Evolutionary conservation across 2,888 invertebrate genomes (phyloP).

Genomic region (Clanis bilineata): DNA sequence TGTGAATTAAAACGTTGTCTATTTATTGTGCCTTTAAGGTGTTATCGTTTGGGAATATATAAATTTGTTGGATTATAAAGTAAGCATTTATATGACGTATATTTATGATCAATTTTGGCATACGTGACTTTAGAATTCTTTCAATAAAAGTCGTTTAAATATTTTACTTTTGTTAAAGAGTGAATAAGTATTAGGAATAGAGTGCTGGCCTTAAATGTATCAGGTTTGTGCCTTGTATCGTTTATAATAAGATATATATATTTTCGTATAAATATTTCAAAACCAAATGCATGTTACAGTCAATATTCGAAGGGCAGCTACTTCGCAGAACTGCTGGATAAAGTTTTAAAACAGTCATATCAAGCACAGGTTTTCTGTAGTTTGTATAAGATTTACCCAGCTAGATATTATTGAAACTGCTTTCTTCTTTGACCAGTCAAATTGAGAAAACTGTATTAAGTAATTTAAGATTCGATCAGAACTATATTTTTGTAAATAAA

Average conservation of each 20-base stretch:
- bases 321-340: not conserved
- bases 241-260: conserved; percentile 11
- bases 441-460: conserved; percentile 3
- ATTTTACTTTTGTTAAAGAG: not conserved
- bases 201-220: conserved; percentile 2
- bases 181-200: not conserved
- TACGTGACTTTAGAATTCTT: not conserved
- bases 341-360: too few relatives aligned
- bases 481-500: conserved; percentile 10
- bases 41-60: not conserved
- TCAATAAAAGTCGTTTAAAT: not conserved
- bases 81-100: conserved; percentile 14
- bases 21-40: not conserved
- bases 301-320: not conserved
- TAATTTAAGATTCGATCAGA: conserved; percentile 17
- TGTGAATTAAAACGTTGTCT: not conserved
- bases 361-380: not conserved
- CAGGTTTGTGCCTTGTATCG: conserved; percentile 6
- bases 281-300: not conserved
- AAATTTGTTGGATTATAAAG: not conserved
- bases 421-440: not conserved
- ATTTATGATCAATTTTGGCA: not conserved
- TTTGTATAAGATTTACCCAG: not conserved
- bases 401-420: not conserved
- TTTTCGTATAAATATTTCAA: conserved; percentile 1